A percentile compares a stretch with the other conserved stretches of the same genome.
Conservation (phyloP, 2,888 invertebrate genomes). For the Euclidia mi region DNA sequence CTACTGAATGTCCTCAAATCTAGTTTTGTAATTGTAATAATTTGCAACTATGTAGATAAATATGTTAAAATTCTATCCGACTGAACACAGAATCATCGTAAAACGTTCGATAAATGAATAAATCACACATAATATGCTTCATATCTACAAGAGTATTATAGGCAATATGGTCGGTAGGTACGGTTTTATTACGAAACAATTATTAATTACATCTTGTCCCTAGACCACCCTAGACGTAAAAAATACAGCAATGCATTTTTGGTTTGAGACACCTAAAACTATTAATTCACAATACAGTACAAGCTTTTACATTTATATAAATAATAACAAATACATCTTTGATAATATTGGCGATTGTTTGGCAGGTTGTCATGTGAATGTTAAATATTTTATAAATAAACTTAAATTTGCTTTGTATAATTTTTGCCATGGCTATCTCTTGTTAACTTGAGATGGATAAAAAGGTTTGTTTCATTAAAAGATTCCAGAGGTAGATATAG, state of each 20-base stretch:
- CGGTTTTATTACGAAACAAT: conserved; percentile 1
- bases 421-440: conserved; percentile 9
- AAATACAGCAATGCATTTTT: background rate
- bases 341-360: conserved; percentile 19
- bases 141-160: conserved; percentile 12
- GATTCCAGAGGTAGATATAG: conserved; percentile 38
- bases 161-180: background rate
- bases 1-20: conserved; percentile 11
- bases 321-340: conserved; percentile 7
- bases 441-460: conserved; percentile 24
- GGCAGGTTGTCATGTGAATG: conserved; percentile 19
- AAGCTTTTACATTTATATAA: conserved; percentile 1
- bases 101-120: background rate
- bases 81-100: conserved; percentile 6
- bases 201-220: conserved; percentile 3
- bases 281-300: conserved; percentile 3
- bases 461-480: conserved; percentile 33
- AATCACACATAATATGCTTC: conserved; percentile 1
- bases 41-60: background rate
- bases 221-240: background rate
- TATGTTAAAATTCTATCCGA: background rate
- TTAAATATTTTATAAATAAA: no score
- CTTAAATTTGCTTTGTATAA: conserved; percentile 7
- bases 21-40: conserved; percentile 2
- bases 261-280: conserved; percentile 7